Conservation (phyloP, 2,113 vertebrate species). For the Passerina amoena region DNA sequence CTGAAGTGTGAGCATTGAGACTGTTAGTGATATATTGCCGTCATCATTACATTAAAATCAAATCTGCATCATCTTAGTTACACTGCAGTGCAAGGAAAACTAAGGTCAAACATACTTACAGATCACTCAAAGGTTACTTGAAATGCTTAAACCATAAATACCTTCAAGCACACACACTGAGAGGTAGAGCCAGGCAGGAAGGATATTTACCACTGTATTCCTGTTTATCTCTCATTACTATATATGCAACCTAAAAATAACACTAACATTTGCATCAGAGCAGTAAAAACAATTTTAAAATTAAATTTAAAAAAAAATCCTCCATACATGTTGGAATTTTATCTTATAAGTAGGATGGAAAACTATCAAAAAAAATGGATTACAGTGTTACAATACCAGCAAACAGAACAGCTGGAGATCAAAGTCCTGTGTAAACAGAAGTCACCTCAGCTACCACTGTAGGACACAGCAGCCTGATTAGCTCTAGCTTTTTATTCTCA, state of each 20-base stretch:
- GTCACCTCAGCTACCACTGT: neutral
- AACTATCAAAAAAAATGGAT: neutral
- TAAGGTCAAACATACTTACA: neutral
- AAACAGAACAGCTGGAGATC: neutral
- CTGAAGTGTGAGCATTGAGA: conserved; percentile 69
- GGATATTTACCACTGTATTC: neutral
- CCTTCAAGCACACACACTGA: neutral
- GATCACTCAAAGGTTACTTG: neutral
- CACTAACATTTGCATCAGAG: neutral
- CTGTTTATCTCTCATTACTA: neutral
- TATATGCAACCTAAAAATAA: neutral
- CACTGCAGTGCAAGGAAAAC: neutral
- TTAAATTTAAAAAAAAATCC: neutral
- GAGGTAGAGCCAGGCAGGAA: neutral
- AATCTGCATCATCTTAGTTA: neutral
- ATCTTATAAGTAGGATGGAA: neutral
- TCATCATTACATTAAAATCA: neutral
- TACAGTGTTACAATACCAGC: neutral
- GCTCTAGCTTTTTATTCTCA: neutral
- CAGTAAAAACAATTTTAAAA: neutral
- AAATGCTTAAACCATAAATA: neutral
- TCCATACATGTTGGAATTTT: neutral
- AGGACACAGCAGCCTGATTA: neutral
- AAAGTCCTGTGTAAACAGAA: neutral
- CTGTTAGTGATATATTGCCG: neutral